Evolutionary conservation across 35 echinoderm and acorn worm genomes (phyloP), one percentile per base, ranked within the genome.

Genomic region (Amphiura filiformis): DNA sequence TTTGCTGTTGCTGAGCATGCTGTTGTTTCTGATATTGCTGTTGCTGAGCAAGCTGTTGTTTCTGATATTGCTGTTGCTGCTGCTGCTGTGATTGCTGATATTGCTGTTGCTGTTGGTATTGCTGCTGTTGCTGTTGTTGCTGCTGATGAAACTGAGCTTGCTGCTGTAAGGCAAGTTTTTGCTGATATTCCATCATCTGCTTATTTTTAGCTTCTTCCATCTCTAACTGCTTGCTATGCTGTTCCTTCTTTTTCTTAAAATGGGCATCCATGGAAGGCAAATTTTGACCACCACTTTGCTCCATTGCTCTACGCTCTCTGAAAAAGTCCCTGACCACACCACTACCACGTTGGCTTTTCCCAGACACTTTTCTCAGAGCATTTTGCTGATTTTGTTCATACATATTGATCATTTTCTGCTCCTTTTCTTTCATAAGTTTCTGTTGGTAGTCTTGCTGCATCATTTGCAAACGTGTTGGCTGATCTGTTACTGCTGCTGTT

Each of bases 281-380:
- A 13, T 39, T 33, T 37, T 80, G 44, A 36, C 40, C 57, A 36
- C 70, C 40, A 31, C 80, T 39, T 52, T 84, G 86, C 75, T 97
- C 92, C 77, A 97, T 92, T 26, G 76, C 41, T 0, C 84, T 86
- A 13, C 95, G 84, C 39, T 94, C 92, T 22, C 56, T 44, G 37
- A 97, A 97, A 37, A 97, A 97, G 37, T 97, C 92, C 32, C 95
- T 81, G 0, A 97, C 95, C 5, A 97, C 87, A 15, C 95, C 95
- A 30, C 49, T 77, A n/a, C 84, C 84, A 35, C 81, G 61, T 28
- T 47, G 78, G 18, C 32, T 30, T 70, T 70, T 70, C 34, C 76
- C 32, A n/a, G 36, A 23, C 11, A 90, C 83, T 56, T 81, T 89
- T 39, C 78, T 75, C 17, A 94, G 39, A 35, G 91, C 91, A 75